Base-by-base conservation (phyloP, 2,113 vertebrate species). In the Misgurnus anguillicaudatus region DNA sequence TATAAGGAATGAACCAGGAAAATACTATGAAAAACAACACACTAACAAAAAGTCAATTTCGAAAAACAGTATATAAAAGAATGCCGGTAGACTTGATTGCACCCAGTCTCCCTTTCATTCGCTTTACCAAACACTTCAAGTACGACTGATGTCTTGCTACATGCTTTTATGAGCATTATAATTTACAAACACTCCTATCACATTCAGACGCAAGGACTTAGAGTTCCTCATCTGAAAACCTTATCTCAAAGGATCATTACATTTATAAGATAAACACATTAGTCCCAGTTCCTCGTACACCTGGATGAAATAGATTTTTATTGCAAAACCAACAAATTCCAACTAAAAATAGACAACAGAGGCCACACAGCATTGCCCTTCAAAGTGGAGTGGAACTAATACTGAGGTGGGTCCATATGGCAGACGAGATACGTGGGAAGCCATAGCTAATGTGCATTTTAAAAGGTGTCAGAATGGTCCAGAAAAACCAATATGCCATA, bases 301-400 rank as follows among this genome's bases (percentile, higher is more conserved):
- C n/a, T n/a, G 17, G 19, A 57, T 5, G 17, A 57, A 9, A 57
- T 57, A 0, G 2, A 19, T 57, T 72, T 62, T 47, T 62, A 75
- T 47, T 75, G 21, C 72, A 76, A 17, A 64, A 16, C 61, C 58
- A 51, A 42, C 60, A 53, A 19, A n/a, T 51, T 64, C 16, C 16
- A 8, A 41, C 24, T 74, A 62, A 65, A 8, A 51, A 41, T 41
- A 63, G 11, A 19, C 63, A 48, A 57, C 61, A 4, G 39, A 65
- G 42, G 45, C 67, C 11, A 42, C 65, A 24, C 74, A 64, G 4
- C 36, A 58, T 14, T 53, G 67, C 62, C 69, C 68, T 78, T 87
- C 86, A 89, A 89, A 89, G 87, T 90, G 85, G 83, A 85, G 85
- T 85, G 80, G 83, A 90, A 85, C 88, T 66, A 84, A 87, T 84